A percentile compares a stretch with the other conserved stretches of the same genome.
These are phyloP conservation scores for Myotis myotis DNA, from an alignment of 2,797 vertebrate species.

Conservation along the genomic window DNA sequence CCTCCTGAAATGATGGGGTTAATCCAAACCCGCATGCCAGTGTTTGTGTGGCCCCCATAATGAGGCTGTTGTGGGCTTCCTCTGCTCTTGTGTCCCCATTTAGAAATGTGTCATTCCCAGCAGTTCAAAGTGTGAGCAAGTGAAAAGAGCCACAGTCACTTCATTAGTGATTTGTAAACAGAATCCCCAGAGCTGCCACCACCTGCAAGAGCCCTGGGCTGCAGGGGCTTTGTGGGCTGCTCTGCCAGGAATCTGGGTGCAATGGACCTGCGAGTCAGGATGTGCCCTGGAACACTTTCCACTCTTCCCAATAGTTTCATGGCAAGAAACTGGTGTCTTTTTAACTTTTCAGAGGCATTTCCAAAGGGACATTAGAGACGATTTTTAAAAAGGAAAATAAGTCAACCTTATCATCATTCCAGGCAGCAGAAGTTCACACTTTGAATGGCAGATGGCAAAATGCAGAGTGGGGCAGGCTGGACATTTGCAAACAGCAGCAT, in stretches of 20 bases:
- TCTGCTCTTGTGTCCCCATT: constrained; percentile 81
- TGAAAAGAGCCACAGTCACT: constrained; percentile 83
- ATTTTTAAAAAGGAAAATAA: constrained; percentile 60
- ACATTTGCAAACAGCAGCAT: not conserved
- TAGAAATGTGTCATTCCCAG: constrained; percentile 81
- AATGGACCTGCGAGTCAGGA: constrained; percentile 54
- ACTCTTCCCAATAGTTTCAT: constrained; percentile 25
- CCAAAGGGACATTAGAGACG: constrained; percentile 62
- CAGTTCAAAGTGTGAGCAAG: constrained; percentile 83
- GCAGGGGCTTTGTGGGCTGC: constrained; percentile 64
- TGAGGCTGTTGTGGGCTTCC: constrained; percentile 82
- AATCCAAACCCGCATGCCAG: constrained; percentile 82
- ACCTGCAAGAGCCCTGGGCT: constrained; percentile 77
- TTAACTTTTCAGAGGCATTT: constrained; percentile 65
- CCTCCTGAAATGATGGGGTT: constrained; percentile 85
- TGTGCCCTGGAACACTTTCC: not conserved
- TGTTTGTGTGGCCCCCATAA: constrained; percentile 84
- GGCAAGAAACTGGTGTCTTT: constrained; percentile 74
- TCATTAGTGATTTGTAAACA: constrained; percentile 87
- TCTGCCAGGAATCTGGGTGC: constrained; percentile 68
- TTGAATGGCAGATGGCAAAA: constrained; percentile 61
- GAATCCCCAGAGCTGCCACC: constrained; percentile 76
- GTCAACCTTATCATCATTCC: constrained; percentile 11
- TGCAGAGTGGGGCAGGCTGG: not conserved
- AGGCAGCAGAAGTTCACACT: constrained; percentile 43